Base-by-base conservation (phyloP, 2,888 invertebrate species). In the Brachyptera putata region DNA sequence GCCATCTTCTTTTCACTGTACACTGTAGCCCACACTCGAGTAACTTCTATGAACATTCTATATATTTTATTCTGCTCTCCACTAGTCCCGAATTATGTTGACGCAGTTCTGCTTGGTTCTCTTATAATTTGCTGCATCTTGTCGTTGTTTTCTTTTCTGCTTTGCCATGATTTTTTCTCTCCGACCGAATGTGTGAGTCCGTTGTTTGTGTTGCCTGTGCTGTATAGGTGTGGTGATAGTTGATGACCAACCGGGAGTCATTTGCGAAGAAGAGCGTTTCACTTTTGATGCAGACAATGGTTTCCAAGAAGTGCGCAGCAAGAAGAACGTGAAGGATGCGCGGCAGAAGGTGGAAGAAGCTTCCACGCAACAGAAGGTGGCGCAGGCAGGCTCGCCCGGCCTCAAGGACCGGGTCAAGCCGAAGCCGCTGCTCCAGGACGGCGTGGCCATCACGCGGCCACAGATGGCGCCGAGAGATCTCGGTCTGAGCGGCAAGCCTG, bases 261-360 rank as follows among this genome's bases (percentile, higher is more conserved):
- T 69, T 68, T 74, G 69, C 67, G 75, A 71, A 67, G 67, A 68
- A 62, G 69, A 67, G 49, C 63, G 61, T 64, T 67, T 67, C 57
- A 72, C 74, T 66, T 75, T 74, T 57, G 77, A 77, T 67, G 73
- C 76, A 57, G 78, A 78, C 68, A 68, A 85, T 69, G 89, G 89
- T 53, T 91, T 92, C 74, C 89, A 90, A 74, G 91, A 92, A 73
- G 92, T 91, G 5, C 83, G 89, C 61, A 89, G 87, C 58, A 89
- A 89, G 73, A 90, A 89, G 71, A 83, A 80, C 66, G 83, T 82
- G 0, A 87, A 87, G 68, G 86, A 70, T 61, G 21, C 60, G 3
- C 48, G 58, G 7, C 62, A 58, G 43, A 74, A 74, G 63, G 67
- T 67, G 57, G 68, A 68, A 60, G n/a, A n/a, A n/a, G 62, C 68